Evolutionary conservation across 2,797 vertebrate genomes (phyloP).

Genomic region (Paratrypauchen microcephalus): DNA sequence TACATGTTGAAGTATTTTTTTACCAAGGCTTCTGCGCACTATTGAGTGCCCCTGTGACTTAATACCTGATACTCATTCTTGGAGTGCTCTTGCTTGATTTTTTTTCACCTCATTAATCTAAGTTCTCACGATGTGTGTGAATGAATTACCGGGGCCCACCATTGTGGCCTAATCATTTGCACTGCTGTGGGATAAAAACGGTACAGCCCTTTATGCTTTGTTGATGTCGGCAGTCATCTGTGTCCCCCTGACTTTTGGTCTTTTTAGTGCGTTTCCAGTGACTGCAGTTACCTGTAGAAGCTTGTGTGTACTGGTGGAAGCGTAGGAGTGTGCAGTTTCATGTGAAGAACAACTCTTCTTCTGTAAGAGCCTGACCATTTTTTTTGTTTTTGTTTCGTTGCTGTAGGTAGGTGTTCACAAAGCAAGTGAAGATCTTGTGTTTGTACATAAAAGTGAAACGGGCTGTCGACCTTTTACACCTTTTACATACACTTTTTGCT

Average conservation of each 20-base stretch:
- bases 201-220: conserved; percentile 20
- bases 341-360: conserved; percentile 33
- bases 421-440: conserved; percentile 9
- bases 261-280: conserved; percentile 46
- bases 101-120: conserved; percentile 45
- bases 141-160: conserved; percentile 31
- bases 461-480: neutral
- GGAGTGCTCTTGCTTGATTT: conserved; percentile 12
- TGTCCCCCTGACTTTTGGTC: conserved; percentile 41
- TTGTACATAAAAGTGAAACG: neutral
- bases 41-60: conserved; percentile 10
- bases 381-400: conserved; percentile 16
- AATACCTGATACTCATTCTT: conserved; percentile 37
- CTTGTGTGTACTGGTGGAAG: conserved; percentile 28
- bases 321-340: conserved; percentile 40
- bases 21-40: conserved; percentile 24
- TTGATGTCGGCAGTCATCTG: conserved; percentile 23
- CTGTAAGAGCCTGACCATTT: conserved; percentile 27
- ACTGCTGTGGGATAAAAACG: conserved; percentile 55
- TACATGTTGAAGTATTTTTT: conserved; percentile 57
- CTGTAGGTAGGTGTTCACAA: conserved; percentile 38
- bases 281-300: conserved; percentile 24
- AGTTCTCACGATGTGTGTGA: conserved; percentile 22
- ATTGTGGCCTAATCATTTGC: conserved; percentile 47
- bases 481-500: neutral